These are phyloP conservation scores for Myotis brandtii DNA, from an alignment of 2,113 vertebrate genomes.

Conservation along the genomic window DNA sequence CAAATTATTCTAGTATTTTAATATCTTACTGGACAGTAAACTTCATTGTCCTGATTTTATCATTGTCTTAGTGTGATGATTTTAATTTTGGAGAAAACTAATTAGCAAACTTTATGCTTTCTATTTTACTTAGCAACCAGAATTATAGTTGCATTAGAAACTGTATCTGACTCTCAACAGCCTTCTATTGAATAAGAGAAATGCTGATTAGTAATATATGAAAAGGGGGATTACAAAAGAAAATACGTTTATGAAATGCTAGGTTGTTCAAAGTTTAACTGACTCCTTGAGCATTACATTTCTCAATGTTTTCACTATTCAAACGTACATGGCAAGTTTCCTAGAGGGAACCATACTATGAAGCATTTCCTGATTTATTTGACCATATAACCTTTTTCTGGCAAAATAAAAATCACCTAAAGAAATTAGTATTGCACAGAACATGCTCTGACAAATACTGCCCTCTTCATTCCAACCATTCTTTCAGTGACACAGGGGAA, in stretches of 20 bases:
- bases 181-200: not conserved
- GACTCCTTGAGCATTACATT: not conserved
- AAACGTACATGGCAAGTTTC: not conserved
- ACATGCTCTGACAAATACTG: not conserved
- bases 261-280: not conserved
- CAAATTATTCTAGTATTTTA: constrained; percentile 10
- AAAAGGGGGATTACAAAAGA: not conserved
- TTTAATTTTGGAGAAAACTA: constrained; percentile 50
- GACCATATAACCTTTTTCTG: not conserved
- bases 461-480: not conserved
- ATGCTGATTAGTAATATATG: not conserved
- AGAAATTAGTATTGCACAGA: not conserved
- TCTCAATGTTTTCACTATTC: not conserved
- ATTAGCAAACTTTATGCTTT: not conserved
- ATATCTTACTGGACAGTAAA: constrained; percentile 19
- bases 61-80: not conserved
- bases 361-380: constrained; percentile 5
- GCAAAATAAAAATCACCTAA: not conserved
- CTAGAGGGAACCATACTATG: not conserved
- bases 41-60: not conserved
- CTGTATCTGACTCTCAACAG: constrained; percentile 24
- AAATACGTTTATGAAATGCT: constrained; percentile 1
- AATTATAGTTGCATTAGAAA: not conserved
- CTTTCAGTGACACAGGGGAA: not conserved
- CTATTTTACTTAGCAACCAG: not conserved